Conservation (phyloP, 2,797 vertebrate genomes). For the Rhabdomys pumilio region DNA sequence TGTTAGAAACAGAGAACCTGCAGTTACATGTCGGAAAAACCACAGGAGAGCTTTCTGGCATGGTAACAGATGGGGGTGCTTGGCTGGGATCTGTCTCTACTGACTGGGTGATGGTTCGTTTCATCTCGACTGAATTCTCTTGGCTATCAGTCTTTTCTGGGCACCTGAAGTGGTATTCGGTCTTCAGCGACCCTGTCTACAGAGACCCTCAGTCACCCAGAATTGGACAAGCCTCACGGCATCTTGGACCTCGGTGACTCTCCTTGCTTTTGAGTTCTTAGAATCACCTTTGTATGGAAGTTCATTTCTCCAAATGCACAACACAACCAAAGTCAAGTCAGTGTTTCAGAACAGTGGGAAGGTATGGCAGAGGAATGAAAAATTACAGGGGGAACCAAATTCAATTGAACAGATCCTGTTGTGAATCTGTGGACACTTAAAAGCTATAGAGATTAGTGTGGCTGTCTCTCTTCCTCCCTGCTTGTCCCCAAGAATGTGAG, state of each 20-base stretch:
- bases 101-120: neutral
- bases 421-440: neutral
- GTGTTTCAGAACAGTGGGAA: neutral
- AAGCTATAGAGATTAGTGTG: neutral
- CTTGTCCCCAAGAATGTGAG: neutral
- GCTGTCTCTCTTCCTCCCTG: neutral
- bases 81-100: neutral
- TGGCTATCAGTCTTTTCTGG: neutral
- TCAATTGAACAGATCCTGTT: neutral
- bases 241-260: neutral
- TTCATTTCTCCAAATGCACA: neutral
- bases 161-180: neutral
- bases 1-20: slow-evolving; percentile 3
- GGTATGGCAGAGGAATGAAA: neutral
- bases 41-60: neutral
- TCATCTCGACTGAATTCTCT: neutral
- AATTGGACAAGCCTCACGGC: neutral
- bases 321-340: neutral
- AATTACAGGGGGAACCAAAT: neutral
- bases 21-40: neutral
- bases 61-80: neutral
- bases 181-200: neutral
- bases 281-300: neutral
- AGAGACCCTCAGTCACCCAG: neutral
- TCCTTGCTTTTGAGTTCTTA: neutral